Conservation (phyloP, 2,888 invertebrate genomes). For the Rotaria macrura region DNA sequence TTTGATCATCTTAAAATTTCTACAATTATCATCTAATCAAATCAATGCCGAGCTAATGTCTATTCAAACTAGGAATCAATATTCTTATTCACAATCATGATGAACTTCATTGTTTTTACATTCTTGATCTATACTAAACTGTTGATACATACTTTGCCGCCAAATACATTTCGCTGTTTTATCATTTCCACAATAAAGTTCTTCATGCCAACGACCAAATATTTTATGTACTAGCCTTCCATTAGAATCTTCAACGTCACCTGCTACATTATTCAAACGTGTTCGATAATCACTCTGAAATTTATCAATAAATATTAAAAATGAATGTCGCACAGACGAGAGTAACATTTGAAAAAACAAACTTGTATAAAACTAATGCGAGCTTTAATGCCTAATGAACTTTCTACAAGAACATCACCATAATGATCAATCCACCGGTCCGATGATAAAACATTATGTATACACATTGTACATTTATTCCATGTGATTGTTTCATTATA, state of each 20-base stretch:
- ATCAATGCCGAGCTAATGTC: too few relatives aligned
- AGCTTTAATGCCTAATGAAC: neutral
- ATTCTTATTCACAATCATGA: too few relatives aligned
- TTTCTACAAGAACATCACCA: conserved; percentile 50
- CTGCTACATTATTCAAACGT: conserved; percentile 8
- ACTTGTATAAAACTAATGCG: conserved; percentile 17
- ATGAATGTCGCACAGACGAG: neutral
- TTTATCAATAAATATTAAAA: neutral
- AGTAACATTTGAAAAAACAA: too few relatives aligned
- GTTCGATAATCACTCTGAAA: conserved; percentile 12
- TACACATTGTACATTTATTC: conserved; percentile 75
- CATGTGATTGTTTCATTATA: conserved; percentile 62
- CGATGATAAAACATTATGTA: conserved; percentile 71
- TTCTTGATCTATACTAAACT: too few relatives aligned
- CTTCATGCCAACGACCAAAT: conserved; percentile 73
- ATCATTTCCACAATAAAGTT: conserved; percentile 64
- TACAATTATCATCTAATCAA: too few relatives aligned
- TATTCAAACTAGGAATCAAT: too few relatives aligned
- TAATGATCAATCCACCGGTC: conserved; percentile 77
- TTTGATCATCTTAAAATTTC: too few relatives aligned
- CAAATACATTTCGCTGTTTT: conserved; percentile 62
- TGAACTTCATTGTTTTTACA: too few relatives aligned
- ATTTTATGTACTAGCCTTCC: conserved; percentile 54
- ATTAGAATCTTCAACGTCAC: neutral
- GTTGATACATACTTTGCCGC: conserved; percentile 58